phyloP scores from a whole-genome alignment of 2,797 vertebrate species.

The Schizopygopsis malacanthus region DNA sequence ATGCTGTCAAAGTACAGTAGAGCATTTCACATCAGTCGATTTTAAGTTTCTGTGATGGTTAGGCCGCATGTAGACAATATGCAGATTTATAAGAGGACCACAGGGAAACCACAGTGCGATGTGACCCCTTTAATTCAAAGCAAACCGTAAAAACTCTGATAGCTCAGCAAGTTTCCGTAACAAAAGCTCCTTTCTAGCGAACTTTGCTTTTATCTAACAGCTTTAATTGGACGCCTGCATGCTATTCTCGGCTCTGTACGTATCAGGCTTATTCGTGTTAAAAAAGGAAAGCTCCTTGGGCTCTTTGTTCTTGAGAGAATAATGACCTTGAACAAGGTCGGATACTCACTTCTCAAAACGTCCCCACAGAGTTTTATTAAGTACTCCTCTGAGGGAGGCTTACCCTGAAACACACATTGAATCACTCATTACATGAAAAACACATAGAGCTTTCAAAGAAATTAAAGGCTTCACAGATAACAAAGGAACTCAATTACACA shows the following conservation, averaged over 20 bases:
- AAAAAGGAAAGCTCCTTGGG: background rate
- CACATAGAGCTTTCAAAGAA: background rate
- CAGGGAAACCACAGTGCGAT: background rate
- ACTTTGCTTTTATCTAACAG: background rate
- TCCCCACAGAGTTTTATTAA: slow-evolving; percentile 80
- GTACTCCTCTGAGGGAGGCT: slow-evolving; percentile 79
- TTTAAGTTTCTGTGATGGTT: background rate
- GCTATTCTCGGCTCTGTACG: background rate
- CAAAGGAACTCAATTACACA: background rate
- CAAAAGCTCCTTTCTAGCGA: slow-evolving; percentile 1
- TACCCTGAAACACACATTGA: slow-evolving; percentile 78
- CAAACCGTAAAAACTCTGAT: background rate
- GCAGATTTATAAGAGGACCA: slow-evolving; percentile 11
- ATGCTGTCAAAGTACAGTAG: background rate
- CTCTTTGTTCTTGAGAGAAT: background rate
- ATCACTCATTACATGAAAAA: slow-evolving; percentile 30
- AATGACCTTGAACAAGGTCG: slow-evolving; percentile 13
- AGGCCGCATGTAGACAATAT: background rate
- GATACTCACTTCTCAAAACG: slow-evolving; percentile 78
- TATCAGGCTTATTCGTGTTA: background rate
- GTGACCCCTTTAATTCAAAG: slow-evolving; percentile 19
- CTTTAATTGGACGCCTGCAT: background rate
- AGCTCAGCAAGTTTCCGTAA: slow-evolving; percentile 2
- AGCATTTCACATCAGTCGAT: background rate
- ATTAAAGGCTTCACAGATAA: background rate